These are phyloP conservation scores for Sterrhoptilus dennistouni DNA, from an alignment of 2,113 vertebrate species.

Conservation along the genomic window DNA sequence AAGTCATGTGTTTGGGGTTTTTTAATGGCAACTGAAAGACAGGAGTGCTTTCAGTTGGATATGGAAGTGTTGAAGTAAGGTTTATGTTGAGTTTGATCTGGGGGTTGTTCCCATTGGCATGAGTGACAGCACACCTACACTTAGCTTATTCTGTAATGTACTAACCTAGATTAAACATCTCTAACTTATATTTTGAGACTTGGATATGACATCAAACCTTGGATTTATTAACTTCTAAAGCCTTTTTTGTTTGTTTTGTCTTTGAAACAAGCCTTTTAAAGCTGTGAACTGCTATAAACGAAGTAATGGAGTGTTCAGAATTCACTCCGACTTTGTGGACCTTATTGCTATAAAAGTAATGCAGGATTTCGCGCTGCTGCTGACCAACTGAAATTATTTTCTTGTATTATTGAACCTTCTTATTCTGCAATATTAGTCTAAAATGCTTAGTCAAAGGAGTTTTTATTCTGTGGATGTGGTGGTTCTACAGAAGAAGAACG, in stretches of 20 bases:
- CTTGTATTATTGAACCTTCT: not conserved
- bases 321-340: not conserved
- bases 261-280: not conserved
- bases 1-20: not conserved
- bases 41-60: not conserved
- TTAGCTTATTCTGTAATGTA: not conserved
- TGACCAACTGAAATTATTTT: not conserved
- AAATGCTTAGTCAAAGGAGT: not conserved
- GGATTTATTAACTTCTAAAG: not conserved
- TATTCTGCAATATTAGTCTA: not conserved
- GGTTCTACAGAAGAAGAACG: not conserved
- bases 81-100: not conserved
- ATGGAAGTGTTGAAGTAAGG: not conserved
- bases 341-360: not conserved
- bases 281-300: not conserved
- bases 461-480: not conserved
- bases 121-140: not conserved
- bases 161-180: not conserved
- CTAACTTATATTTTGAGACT: not conserved
- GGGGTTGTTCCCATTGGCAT: not conserved
- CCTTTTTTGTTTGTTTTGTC: not conserved
- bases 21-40: not conserved
- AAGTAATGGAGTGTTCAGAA: not conserved
- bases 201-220: not conserved
- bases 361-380: not conserved